phyloP scores from a whole-genome alignment of 2,113 vertebrate species.

The Apeltes quadracus region DNA sequence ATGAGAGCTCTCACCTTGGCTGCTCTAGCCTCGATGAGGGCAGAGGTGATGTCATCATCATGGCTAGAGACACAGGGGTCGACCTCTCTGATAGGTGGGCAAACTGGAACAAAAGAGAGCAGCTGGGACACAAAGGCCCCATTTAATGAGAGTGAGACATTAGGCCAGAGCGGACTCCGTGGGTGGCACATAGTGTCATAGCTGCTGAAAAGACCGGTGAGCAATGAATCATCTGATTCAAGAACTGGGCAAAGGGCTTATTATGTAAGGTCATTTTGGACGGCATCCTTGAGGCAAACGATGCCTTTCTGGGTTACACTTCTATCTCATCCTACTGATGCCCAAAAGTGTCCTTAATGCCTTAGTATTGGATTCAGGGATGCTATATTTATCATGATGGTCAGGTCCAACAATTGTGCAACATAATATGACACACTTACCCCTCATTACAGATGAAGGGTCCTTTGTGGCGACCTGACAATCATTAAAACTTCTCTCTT shows the following conservation, averaged over 20 bases:
- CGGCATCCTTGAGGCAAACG: constrained; percentile 53
- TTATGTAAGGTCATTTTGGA: constrained; percentile 76
- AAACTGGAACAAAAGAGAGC: constrained; percentile 74
- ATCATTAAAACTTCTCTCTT: constrained; percentile 82
- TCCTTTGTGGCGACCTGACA: constrained; percentile 80
- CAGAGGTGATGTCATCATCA: constrained; percentile 82
- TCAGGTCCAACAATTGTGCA: constrained; percentile 72
- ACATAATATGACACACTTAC: constrained; percentile 82
- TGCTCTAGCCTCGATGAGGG: constrained; percentile 64
- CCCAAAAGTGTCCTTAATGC: constrained; percentile 65
- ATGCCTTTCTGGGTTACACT: constrained; percentile 71
- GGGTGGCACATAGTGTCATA: constrained; percentile 83
- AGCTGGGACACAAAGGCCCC: constrained; percentile 71
- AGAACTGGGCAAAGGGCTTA: constrained; percentile 71
- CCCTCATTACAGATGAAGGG: constrained; percentile 84
- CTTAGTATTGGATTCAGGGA: constrained; percentile 68
- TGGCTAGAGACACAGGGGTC: constrained; percentile 68
- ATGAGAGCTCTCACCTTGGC: constrained; percentile 78
- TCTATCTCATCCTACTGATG: constrained; percentile 60
- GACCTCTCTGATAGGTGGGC: constrained; percentile 75
- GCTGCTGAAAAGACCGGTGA: constrained; percentile 69
- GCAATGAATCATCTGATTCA: constrained; percentile 75
- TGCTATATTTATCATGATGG: constrained; percentile 77
- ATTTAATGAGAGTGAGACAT: constrained; percentile 79
- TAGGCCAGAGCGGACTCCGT: constrained; percentile 66